phyloP scores from a whole-genome alignment of 2,888 invertebrate genomes.

The Pollenia labialis region DNA sequence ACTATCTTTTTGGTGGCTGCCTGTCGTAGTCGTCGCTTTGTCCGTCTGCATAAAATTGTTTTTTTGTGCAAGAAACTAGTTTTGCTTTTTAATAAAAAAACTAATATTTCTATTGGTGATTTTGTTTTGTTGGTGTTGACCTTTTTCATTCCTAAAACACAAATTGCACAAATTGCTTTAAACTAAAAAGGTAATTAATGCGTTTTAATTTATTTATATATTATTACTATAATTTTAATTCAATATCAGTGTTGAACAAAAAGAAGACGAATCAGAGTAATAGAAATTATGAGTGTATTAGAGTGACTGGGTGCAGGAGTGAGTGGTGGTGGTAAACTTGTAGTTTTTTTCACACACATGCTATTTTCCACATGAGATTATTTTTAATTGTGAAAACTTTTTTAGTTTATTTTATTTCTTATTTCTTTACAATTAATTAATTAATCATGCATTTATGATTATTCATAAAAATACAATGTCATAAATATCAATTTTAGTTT shows the following conservation, averaged over 20 bases:
- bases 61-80: conserved; percentile 52
- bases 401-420: background rate
- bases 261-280: background rate
- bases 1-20: conserved; percentile 26
- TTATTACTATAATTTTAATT: background rate
- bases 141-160: conserved; percentile 54
- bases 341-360: conserved; percentile 8
- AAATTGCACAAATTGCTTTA: conserved; percentile 58
- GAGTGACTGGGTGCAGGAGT: background rate
- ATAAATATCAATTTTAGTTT: background rate
- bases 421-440: background rate
- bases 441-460: conserved; percentile 4
- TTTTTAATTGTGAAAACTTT: background rate
- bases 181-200: conserved; percentile 59
- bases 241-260: conserved; percentile 1
- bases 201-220: conserved; percentile 29
- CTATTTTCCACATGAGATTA: conserved; percentile 5
- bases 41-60: conserved; percentile 34
- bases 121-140: conserved; percentile 50
- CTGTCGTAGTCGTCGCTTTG: conserved; percentile 29
- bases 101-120: conserved; percentile 6
- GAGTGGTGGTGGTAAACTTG: background rate
- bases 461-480: background rate
- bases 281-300: background rate
- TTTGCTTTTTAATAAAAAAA: conserved; percentile 41